Evolutionary conservation across 2,797 vertebrate genomes (phyloP), one percentile per base, ranked within the genome.

Genomic region (Ambastaia sidthimunki): DNA sequence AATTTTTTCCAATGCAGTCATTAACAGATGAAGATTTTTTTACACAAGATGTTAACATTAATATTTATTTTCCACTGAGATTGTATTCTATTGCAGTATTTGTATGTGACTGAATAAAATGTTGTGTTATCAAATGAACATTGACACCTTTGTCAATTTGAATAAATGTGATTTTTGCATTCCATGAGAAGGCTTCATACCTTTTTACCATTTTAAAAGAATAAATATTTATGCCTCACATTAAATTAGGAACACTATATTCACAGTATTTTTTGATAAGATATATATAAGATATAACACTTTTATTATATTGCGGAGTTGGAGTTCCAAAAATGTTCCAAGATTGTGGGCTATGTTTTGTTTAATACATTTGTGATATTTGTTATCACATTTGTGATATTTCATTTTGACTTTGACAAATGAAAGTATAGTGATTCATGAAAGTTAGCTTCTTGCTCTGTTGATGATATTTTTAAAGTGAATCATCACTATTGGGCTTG

Each of bases 101-200:
- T 83, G 16, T 50, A 72, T 15, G n/a, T 37, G 11, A 25, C 13
- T 66, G 47, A 31, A 31, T 31, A 57, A 10, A 41, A 23, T 25
- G 44, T 59, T 37, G 55, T 47, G 21, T 55, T 74, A 19, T 68
- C 31, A 54, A 71, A 76, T 76, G 0, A 66, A 57, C 47, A 3
- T 76, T 65, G 34, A 57, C 11, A 57, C 11, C 55, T 59, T 3
- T 25, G 55, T 59, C 55, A 25, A n/a, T 37, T 59, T 57, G 16
- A 80, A 78, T 85, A 85, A 85, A 85, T 66, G 28, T 34, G 25
- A 78, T 69, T 57, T 31, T 65, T 75, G 50, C 73, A 77, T 63
- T 75, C 59, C 19, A 52, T 0, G 47, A 18, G 60, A 15, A 52
- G 25, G 13, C 21, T 70, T 4, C 47, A 41, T 57, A n/a, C n/a